Evolutionary conservation across 2,113 vertebrate species (phyloP), one percentile per base, ranked within the genome.

Genomic region (Thunnus thynnus): DNA sequence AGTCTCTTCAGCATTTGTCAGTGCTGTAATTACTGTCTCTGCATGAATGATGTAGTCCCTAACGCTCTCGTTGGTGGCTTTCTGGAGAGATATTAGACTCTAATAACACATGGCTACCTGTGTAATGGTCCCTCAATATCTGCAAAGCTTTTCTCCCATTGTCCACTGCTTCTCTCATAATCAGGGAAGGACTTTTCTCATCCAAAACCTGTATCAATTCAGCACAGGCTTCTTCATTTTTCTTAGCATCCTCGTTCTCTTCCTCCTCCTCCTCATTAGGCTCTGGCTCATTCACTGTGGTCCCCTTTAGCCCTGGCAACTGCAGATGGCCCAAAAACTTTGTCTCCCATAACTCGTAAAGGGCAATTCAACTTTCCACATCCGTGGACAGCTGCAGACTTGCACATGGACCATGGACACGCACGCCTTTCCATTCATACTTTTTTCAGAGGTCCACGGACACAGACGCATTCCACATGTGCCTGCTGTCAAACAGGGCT

Each of bases 171-270:
- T 62, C 60, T 44, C 30, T 44, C 60, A 62, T 62, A 3, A 16
- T 5, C 1, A 61, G 2, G 30, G 32, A 62, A 16, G 41, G 8
- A 44, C 46, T 50, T 30, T 32, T 51, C 20, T 51, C 36, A 17
- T 57, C 68, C 16, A 58, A 17, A 14, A 46, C 9, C 27, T 60
- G 55, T 41, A 72, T 36, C 4, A 60, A 22, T 12, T 27, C 70
- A 27, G 70, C 44, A 9, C 48, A 48, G 16, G 55, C 56, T 36
- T 60, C 16, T 17, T n/a, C 55, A 47, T 72, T 72, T 25, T 58
- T 30, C 27, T 30, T 25, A 9, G 54, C 36, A 12, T 58, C 69
- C 12, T 57, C 41, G 27, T 47, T 17, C 2, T 41, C 36, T 9
- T 41, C 36, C 6, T 41, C 36, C 3, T n/a, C 8, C 14, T 18